These are phyloP conservation scores for Tachysurus fulvidraco DNA, from an alignment of 2,113 vertebrate genomes.

Conservation along the genomic window DNA sequence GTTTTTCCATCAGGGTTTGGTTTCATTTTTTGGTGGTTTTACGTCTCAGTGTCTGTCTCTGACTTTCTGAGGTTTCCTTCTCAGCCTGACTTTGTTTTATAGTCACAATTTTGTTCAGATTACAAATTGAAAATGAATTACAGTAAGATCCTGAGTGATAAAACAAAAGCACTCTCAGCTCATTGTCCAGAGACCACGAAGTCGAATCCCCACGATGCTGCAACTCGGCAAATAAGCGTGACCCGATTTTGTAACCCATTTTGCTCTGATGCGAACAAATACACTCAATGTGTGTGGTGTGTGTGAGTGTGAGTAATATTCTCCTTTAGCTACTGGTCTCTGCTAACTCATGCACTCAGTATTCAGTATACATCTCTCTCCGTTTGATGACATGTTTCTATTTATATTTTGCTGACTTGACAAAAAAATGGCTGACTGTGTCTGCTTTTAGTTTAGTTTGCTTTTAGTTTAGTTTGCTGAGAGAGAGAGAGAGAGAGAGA, in stretches of 20 bases:
- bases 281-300: too few species aligned
- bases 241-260: too few species aligned
- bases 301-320: conserved; percentile 65
- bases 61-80: background rate
- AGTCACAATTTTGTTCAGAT: too few species aligned
- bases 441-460: conserved; percentile 26
- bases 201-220: too few species aligned
- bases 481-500: background rate
- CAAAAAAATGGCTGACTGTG: conserved; percentile 32
- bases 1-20: background rate
- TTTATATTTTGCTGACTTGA: conserved; percentile 61
- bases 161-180: too few species aligned
- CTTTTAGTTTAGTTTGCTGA: too few species aligned
- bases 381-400: conserved; percentile 58
- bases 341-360: background rate
- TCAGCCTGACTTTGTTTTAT: background rate
- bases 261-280: too few species aligned
- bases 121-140: too few species aligned
- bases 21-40: background rate
- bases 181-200: too few species aligned
- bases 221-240: too few species aligned
- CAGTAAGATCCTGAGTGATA: too few species aligned
- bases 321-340: conserved; percentile 64
- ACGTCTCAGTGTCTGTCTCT: background rate
- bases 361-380: conserved; percentile 37